phyloP scores from a whole-genome alignment of 2,113 vertebrate species.

The Tragelaphus buxtoni region DNA sequence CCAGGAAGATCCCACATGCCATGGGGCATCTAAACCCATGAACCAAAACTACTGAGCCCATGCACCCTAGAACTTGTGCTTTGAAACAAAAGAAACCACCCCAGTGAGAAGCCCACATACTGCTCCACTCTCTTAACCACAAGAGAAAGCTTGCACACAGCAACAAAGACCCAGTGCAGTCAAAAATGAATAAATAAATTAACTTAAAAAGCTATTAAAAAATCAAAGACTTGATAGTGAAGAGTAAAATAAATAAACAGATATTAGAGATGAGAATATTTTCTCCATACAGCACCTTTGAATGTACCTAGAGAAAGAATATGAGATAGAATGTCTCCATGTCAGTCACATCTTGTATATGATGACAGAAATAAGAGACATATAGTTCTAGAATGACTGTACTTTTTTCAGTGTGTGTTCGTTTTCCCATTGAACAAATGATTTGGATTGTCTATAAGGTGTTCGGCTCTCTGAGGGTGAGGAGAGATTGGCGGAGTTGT shows the following conservation, averaged over 20 bases:
- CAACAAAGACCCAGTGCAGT: not conserved
- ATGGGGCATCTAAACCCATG: not conserved
- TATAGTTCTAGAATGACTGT: not conserved
- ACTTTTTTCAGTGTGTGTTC: not conserved
- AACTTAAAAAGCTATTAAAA: not conserved
- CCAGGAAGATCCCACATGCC: not conserved
- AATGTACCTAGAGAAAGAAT: not conserved
- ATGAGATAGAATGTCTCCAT: not conserved
- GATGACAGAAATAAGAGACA: not conserved
- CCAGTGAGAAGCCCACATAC: not conserved
- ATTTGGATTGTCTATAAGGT: not conserved
- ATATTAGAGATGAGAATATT: not conserved
- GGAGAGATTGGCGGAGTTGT: not conserved
- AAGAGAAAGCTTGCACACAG: not conserved
- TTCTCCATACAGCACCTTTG: not conserved
- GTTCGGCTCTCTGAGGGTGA: not conserved
- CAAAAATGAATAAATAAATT: not conserved
- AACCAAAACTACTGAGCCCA: not conserved
- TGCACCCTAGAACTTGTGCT: not conserved
- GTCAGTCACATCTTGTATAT: fast-evolving
- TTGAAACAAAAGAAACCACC: not conserved
- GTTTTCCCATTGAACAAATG: not conserved
- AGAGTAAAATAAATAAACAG: not conserved
- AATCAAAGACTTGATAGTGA: not conserved
- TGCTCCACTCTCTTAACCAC: not conserved